Conservation (phyloP, 2,113 vertebrate genomes). For the Sialia sialis region DNA sequence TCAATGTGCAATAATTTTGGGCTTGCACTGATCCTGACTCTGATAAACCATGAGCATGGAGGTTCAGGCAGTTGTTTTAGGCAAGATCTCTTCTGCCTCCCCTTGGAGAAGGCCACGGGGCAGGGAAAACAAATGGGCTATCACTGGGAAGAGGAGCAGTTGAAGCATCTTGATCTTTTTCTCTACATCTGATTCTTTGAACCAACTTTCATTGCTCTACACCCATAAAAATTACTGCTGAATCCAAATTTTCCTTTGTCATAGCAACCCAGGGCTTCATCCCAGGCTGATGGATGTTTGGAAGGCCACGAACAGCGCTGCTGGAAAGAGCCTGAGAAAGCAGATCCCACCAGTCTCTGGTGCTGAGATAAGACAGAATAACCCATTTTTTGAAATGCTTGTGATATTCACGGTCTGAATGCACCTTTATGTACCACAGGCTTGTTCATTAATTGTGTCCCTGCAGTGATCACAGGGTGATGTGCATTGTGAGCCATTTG, state of each 20-base stretch:
- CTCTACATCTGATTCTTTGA: neutral
- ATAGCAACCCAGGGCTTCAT: neutral
- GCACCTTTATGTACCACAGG: neutral
- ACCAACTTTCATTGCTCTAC: neutral
- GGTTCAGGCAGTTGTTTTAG: neutral
- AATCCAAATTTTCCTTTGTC: neutral
- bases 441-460: slow-evolving; percentile 26
- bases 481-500: slow-evolving; percentile 19
- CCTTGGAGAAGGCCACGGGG: neutral
- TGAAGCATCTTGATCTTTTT: neutral
- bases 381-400: neutral
- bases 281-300: neutral
- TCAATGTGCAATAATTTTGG: neutral
- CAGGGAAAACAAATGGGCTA: neutral
- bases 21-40: neutral
- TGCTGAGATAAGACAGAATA: neutral
- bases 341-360: neutral
- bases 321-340: neutral
- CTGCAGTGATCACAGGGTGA: slow-evolving; percentile 41
- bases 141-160: neutral
- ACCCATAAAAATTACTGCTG: neutral
- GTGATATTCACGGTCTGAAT: neutral
- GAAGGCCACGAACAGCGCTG: neutral
- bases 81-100: neutral
- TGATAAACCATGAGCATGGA: neutral